Conservation (phyloP, 1,140 invertebrate genomes). For the Leptinotarsa defecta region DNA sequence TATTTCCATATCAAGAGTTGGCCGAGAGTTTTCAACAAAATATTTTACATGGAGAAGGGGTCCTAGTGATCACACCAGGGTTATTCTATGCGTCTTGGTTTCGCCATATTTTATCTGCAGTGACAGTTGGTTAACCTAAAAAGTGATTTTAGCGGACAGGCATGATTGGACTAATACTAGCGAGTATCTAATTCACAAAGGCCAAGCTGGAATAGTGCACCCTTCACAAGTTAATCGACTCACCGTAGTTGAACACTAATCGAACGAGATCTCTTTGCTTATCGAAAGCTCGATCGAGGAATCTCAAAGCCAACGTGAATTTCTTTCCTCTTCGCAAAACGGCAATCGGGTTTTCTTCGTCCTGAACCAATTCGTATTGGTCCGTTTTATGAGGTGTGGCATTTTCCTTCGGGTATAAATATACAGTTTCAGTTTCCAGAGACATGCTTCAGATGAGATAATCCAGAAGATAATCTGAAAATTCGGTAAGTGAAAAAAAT, state of each 20-base stretch:
- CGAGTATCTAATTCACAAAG: too few species aligned
- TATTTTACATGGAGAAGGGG: too few species aligned
- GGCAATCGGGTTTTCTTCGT: conserved; percentile 58
- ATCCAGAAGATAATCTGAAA: too few species aligned
- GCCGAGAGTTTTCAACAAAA: too few species aligned
- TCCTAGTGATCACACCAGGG: too few species aligned
- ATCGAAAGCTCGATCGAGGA: conserved; percentile 61
- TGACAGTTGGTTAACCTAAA: too few species aligned
- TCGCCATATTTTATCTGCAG: too few species aligned
- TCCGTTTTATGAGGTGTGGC: conserved; percentile 66
- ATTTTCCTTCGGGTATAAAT: conserved; percentile 69
- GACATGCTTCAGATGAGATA: neutral
- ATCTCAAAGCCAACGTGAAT: conserved; percentile 66
- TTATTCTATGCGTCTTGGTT: too few species aligned
- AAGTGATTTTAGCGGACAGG: too few species aligned
- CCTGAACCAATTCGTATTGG: conserved; percentile 66
- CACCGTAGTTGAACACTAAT: conserved; percentile 67
- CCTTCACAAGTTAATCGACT: neutral
- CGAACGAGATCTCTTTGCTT: conserved; percentile 62
- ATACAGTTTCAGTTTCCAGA: conserved; percentile 60
- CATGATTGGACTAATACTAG: too few species aligned
- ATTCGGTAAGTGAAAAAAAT: too few species aligned
- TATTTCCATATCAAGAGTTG: too few species aligned
- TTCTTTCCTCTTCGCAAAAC: conserved; percentile 69
- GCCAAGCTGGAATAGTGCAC: neutral